Evolutionary conservation across 2,888 invertebrate species (phyloP).

Genomic region (Hecatera dysodea): DNA sequence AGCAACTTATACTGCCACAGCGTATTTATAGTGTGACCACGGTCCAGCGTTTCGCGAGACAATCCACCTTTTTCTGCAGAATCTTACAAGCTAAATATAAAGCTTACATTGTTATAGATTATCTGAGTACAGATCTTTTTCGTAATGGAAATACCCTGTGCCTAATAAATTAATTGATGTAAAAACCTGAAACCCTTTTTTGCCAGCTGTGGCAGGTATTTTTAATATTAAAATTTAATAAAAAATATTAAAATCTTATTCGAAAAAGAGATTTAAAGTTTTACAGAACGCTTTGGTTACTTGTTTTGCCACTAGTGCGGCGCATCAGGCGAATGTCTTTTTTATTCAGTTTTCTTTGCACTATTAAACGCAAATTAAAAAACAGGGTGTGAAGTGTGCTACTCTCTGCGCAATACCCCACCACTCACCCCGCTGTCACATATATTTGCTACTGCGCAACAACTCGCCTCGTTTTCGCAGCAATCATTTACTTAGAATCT

Average conservation of each 20-base stretch:
- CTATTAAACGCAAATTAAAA: no score
- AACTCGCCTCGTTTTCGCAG: no score
- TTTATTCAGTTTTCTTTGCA: neutral
- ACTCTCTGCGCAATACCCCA: neutral
- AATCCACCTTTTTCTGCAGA: slow-evolving; percentile 21
- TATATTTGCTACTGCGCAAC: neutral
- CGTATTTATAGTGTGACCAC: slow-evolving; percentile 24
- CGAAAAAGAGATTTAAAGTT: neutral
- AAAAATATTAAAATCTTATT: neutral
- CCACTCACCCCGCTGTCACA: neutral
- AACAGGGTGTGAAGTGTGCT: neutral
- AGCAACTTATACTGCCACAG: slow-evolving; percentile 16
- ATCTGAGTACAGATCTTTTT: neutral
- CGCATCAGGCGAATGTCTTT: no score
- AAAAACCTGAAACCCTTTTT: slow-evolving; percentile 15
- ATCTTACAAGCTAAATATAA: no score
- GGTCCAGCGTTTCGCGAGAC: slow-evolving; percentile 6
- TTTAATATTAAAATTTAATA: neutral
- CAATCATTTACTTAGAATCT: no score
- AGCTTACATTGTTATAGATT: neutral
- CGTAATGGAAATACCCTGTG: slow-evolving; percentile 27
- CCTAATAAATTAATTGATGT: neutral
- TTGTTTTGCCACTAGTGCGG: neutral
- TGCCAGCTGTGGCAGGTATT: neutral
- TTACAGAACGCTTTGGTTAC: neutral